Base-by-base conservation (phyloP, 1,140 invertebrate species). In the Araneus ventricosus region DNA sequence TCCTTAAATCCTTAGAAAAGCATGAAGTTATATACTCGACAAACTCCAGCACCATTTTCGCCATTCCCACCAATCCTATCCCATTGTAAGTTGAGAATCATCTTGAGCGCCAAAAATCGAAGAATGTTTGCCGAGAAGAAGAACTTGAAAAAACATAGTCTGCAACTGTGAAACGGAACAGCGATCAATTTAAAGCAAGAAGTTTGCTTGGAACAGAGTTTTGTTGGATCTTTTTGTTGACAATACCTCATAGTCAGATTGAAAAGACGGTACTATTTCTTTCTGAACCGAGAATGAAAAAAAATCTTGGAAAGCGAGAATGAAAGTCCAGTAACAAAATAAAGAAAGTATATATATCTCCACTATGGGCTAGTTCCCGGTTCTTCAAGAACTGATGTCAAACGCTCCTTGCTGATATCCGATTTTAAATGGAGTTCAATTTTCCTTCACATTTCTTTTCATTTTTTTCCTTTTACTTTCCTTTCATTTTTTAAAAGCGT, bases 151-250 rank as follows among this genome's bases (percentile, higher is more conserved):
- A 92, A 85, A 86, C 61, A 63, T 8, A 70, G 57, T 86, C 80
- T 86, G 59, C 80, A 41, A 57, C 70, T 52, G 59, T n/a, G 57
- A 75, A 92, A 90, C 41, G 82, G 82, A 86, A 92, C 90, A 41
- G 57, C 90, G 90, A 92, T 92, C 90, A 92, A 92, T 92, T 92
- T 86, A 37, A 67, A 92, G 82, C 59, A 86, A 86, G 84, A 92
- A 86, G 39, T 92, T 92, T 86, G 37, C 61, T 37, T 63, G 37
- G 30, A 52, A 41, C 82, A 17, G 37, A 45, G 80, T 41, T 92
- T n/a, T 92, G 90, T 92, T 92, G 82, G 52, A 70, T 86, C 90
- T 92, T 92, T 90, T 92, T 92, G 90, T 92, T 92, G 90, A 92
- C 90, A 92, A 92, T 92, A 86, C 90, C 82, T 92, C 90, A 92